phyloP scores from a whole-genome alignment of 1,140 invertebrate species.

The Proctacanthus coquilletti region DNA sequence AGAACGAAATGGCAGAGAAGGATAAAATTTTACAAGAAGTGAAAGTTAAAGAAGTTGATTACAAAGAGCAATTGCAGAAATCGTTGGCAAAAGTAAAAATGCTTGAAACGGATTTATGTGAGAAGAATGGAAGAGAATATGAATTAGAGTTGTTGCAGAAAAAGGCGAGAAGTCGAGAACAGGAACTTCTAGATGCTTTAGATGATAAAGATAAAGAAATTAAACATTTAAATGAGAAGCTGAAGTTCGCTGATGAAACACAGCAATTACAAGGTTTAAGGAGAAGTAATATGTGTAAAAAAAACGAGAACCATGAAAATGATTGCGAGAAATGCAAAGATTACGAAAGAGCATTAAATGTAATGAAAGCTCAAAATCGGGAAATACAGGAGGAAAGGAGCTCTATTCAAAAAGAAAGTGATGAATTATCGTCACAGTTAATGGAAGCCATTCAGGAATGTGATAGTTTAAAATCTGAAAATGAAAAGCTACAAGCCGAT shows the following conservation, averaged over 20 bases:
- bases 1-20: constrained; percentile 3
- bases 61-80: constrained; percentile 8
- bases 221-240: too few species aligned
- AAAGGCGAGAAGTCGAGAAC: constrained; percentile 18
- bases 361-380: neutral
- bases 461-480: too few species aligned
- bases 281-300: too few species aligned
- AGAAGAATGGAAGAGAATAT: constrained; percentile 20
- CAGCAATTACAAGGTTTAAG: too few species aligned
- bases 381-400: neutral
- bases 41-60: constrained; percentile 9
- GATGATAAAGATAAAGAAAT: constrained; percentile 15
- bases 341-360: too few species aligned
- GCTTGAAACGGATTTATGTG: constrained; percentile 22
- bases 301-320: too few species aligned
- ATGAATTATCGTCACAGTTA: constrained; percentile 14
- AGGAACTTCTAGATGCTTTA: constrained; percentile 14
- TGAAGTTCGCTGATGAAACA: too few species aligned
- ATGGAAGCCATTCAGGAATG: constrained; percentile 13
- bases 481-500: too few species aligned
- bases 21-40: neutral
- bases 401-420: constrained; percentile 10
- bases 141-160: constrained; percentile 18
- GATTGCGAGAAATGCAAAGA: too few species aligned
- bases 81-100: constrained; percentile 10